phyloP scores from a whole-genome alignment of 2,797 vertebrate species.

The Enteromius paludinosus region DNA sequence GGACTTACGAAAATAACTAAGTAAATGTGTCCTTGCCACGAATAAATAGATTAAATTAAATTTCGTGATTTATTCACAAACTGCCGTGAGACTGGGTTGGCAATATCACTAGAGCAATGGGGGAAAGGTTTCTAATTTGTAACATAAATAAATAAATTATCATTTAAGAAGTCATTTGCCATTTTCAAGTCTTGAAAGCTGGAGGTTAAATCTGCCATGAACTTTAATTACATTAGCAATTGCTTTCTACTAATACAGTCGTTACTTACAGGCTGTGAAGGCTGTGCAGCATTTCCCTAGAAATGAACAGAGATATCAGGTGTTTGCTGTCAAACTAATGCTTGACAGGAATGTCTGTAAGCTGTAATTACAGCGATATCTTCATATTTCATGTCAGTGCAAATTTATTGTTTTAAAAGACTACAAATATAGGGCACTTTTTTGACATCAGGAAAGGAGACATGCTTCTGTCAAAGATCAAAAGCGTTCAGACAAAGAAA shows the following conservation, averaged over 20 bases:
- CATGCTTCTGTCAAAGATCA: constrained; percentile 1
- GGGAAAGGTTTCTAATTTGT: not conserved
- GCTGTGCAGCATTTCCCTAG: constrained; percentile 81
- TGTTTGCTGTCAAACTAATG: constrained; percentile 29
- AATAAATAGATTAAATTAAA: too few relatives aligned
- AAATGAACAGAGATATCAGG: constrained; percentile 53
- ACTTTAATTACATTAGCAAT: constrained; percentile 21
- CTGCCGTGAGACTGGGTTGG: too few relatives aligned
- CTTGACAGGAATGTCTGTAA: not conserved
- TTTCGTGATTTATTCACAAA: too few relatives aligned
- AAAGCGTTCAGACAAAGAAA: not conserved
- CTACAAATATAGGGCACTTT: constrained; percentile 10
- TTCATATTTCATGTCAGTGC: not conserved
- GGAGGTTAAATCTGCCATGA: not conserved
- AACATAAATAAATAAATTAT: not conserved
- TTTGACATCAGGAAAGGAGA: not conserved
- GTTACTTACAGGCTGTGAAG: constrained; percentile 87
- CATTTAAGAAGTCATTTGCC: constrained; percentile 12
- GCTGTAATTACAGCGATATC: not conserved
- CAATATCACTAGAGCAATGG: constrained; percentile 1
- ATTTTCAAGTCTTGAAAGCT: constrained; percentile 4
- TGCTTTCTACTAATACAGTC: not conserved
- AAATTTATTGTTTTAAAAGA: not conserved
- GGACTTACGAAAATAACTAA: too few relatives aligned
- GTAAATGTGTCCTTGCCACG: too few relatives aligned